Conservation (phyloP, 2,113 vertebrate genomes). For the Rhynchopsitta pachyrhyncha region DNA sequence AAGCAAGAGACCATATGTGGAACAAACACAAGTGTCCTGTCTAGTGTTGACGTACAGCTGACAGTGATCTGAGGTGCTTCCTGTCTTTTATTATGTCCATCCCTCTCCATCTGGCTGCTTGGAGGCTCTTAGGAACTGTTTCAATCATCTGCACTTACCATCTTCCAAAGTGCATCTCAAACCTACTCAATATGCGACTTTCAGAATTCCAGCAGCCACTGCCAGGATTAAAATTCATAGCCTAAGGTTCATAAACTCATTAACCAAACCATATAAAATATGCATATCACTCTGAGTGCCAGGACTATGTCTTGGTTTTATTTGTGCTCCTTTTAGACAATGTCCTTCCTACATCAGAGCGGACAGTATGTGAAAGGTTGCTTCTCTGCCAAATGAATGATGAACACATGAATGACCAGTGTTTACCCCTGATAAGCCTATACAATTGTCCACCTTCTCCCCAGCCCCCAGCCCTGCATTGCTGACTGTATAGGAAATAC, state of each 20-base stretch:
- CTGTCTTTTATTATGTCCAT: background rate
- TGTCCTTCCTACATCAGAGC: conserved; percentile 1
- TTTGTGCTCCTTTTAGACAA: background rate
- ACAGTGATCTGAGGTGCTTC: background rate
- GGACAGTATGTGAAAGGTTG: background rate
- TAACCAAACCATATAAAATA: conserved; percentile 21
- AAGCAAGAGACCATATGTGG: background rate
- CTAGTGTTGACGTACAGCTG: background rate
- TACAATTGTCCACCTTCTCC: background rate
- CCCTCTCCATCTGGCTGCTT: conserved; percentile 21
- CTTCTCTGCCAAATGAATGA: background rate
- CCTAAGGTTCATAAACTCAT: conserved; percentile 35
- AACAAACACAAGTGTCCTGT: background rate
- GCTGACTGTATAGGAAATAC: background rate
- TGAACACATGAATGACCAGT: background rate
- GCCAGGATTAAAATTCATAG: conserved; percentile 26
- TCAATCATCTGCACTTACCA: background rate
- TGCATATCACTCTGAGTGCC: background rate
- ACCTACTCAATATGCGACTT: background rate
- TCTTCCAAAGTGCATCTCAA: background rate
- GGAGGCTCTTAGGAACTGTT: background rate
- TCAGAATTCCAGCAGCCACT: background rate
- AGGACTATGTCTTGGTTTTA: background rate
- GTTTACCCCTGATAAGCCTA: conserved; percentile 39
- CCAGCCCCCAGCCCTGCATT: accelerated